Conservation (phyloP, 2,113 vertebrate genomes). For the Manacus vitellinus region DNA sequence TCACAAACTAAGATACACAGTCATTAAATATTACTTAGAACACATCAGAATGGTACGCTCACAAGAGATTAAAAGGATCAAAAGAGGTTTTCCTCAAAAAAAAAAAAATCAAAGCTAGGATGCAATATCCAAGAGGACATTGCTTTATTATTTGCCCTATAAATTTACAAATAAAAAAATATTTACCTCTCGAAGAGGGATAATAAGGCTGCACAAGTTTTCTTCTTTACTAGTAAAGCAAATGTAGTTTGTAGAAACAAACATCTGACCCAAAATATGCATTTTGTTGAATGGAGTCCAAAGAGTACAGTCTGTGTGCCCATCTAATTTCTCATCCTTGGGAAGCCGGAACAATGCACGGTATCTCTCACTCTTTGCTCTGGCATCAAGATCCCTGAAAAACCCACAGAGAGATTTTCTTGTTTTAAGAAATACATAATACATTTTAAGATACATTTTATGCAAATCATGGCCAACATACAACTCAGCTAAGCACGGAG, state of each 20-base stretch:
- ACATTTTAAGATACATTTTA: background rate
- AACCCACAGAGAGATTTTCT: background rate
- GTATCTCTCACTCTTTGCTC: constrained; percentile 95
- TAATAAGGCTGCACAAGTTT: constrained; percentile 94
- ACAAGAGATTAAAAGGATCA: background rate
- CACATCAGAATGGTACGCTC: background rate
- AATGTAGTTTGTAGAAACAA: constrained; percentile 98
- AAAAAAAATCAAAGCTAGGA: background rate
- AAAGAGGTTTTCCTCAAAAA: background rate
- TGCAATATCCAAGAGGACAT: background rate
- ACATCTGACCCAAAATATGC: constrained; percentile 98
- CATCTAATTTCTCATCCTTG: constrained; percentile 95
- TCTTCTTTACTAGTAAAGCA: constrained; percentile 98
- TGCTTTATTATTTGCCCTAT: background rate
- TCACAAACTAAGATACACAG: background rate
- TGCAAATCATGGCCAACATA: background rate
- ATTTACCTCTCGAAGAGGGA: constrained; percentile 91
- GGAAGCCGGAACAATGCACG: constrained; percentile 92
- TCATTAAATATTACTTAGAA: background rate
- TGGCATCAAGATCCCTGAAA: constrained; percentile 91
- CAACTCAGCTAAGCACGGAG: background rate
- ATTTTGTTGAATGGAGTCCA: constrained; percentile 99
- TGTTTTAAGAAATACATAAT: background rate
- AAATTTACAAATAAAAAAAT: background rate
- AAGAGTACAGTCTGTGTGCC: constrained; percentile 96